A percentile compares a stretch with the other conserved stretches of the same genome.
Evolutionary conservation across 2,797 vertebrate species (phyloP).

Genomic region (Falco cherrug): DNA sequence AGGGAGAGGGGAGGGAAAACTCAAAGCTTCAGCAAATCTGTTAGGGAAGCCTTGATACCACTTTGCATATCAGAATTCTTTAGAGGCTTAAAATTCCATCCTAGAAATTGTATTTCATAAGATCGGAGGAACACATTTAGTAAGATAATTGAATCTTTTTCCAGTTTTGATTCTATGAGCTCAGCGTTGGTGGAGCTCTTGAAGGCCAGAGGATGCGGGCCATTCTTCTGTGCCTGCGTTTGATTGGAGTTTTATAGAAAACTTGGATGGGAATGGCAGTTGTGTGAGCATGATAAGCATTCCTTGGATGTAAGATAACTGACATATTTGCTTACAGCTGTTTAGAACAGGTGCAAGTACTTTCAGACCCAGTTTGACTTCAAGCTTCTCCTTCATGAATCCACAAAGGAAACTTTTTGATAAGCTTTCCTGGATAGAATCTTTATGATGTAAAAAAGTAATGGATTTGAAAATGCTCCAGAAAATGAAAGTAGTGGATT

Average conservation of each 20-base stretch:
- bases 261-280: neutral
- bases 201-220: neutral
- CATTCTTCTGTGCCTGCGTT: neutral
- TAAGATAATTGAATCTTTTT: constrained; percentile 22
- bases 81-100: neutral
- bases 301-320: neutral
- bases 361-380: neutral
- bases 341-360: neutral
- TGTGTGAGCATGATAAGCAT: neutral
- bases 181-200: neutral
- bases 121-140: constrained; percentile 8
- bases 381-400: neutral
- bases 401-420: neutral
- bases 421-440: neutral
- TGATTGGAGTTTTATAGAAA: constrained; percentile 2
- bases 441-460: neutral
- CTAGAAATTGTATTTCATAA: constrained; percentile 6
- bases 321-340: neutral
- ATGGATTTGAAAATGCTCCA: neutral
- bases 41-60: neutral
- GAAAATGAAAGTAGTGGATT: neutral
- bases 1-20: neutral
- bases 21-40: neutral
- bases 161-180: neutral
- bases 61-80: constrained; percentile 14